Evolutionary conservation across 2,113 vertebrate genomes (phyloP).

Genomic region (Neodon shergylaensis): DNA sequence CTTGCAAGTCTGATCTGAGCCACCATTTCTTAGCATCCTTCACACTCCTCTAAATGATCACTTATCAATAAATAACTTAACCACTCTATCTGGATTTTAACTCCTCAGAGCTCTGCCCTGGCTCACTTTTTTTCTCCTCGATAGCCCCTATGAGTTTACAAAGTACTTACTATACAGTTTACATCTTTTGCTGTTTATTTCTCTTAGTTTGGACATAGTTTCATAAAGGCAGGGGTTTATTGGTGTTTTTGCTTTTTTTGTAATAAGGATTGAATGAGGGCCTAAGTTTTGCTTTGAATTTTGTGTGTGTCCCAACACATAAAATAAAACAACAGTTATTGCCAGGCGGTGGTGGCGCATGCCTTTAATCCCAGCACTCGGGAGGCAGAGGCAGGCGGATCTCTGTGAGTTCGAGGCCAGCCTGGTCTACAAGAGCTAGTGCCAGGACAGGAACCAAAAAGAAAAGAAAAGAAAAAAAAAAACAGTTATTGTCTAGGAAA

Average conservation of each 20-base stretch:
- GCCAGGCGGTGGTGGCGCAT: no score
- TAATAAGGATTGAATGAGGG: neutral
- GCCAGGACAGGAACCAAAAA: no score
- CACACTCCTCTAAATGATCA: constrained; percentile 3
- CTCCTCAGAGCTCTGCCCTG: neutral
- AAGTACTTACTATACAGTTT: neutral
- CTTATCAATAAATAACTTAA: neutral
- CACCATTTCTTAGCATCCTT: neutral
- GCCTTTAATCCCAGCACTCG: no score
- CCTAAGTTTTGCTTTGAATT: neutral
- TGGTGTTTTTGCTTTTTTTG: neutral
- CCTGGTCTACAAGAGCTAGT: no score
- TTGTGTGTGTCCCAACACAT: neutral
- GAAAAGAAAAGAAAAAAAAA: neutral
- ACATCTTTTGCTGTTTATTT: neutral
- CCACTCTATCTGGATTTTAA: neutral
- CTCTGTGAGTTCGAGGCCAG: no score
- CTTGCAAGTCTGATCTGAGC: neutral
- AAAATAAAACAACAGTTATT: neutral
- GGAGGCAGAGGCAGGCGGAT: no score
- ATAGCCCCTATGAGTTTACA: neutral
- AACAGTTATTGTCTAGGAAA: neutral
- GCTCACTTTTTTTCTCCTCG: neutral
- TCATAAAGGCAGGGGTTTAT: neutral
- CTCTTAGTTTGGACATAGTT: neutral